Percentiles rank a stretch among this genome's conserved stretches.
Conservation (phyloP, 2,888 invertebrate genomes). For the Hirtodrosophila histrioides region DNA sequence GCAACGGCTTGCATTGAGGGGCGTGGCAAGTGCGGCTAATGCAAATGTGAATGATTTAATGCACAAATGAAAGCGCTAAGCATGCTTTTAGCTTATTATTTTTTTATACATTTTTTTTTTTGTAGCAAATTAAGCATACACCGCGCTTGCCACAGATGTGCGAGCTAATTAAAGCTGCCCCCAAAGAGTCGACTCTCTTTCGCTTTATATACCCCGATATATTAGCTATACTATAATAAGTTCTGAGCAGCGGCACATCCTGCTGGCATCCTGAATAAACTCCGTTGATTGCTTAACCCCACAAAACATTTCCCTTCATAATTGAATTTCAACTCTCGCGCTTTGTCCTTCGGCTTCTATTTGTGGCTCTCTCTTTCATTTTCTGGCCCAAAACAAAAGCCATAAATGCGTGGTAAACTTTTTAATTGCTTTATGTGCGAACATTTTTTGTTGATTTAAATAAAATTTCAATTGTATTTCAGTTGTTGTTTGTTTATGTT, state of each 20-base stretch:
- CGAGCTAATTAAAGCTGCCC: slow-evolving; percentile 42
- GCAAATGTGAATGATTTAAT: slow-evolving; percentile 68
- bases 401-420: slow-evolving; percentile 73
- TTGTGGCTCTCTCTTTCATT: slow-evolving; percentile 12
- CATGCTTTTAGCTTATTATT: slow-evolving; percentile 62
- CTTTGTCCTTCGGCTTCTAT: slow-evolving; percentile 26
- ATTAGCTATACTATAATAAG: neutral
- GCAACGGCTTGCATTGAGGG: slow-evolving; percentile 25
- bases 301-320: slow-evolving; percentile 30
- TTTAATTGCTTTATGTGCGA: slow-evolving; percentile 76
- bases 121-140: too few relatives aligned
- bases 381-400: slow-evolving; percentile 48
- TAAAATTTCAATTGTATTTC: slow-evolving; percentile 59
- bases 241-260: neutral
- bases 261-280: neutral
- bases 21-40: slow-evolving; percentile 39
- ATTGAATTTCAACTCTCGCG: slow-evolving; percentile 53
- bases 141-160: neutral
- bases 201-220: neutral
- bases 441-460: slow-evolving; percentile 64
- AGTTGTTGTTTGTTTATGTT: slow-evolving; percentile 26
- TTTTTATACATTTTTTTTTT: too few relatives aligned
- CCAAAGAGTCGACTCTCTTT: slow-evolving; percentile 12
- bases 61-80: slow-evolving; percentile 43
- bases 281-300: slow-evolving; percentile 52